Evolutionary conservation across 2,888 invertebrate species (phyloP), one percentile per base, ranked within the genome.

Genomic region (Ceraclea dissimilis): DNA sequence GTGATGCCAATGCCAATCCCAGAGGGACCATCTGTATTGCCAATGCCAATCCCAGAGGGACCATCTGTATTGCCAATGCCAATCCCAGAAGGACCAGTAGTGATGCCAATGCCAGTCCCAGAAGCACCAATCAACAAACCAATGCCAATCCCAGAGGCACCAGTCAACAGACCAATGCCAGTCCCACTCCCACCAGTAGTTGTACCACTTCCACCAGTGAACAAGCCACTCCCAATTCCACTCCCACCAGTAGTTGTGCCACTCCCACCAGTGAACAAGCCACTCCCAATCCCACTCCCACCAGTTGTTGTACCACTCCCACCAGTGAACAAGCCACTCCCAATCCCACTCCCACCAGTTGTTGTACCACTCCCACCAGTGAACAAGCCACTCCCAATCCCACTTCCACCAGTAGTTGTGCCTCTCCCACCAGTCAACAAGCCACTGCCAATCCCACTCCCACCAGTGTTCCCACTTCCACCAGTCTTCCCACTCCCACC

Each of bases 71-170:
- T 13, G 13, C 39, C 39, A 8, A 4, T 8, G 13, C 39, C 39
- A 39, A 39, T 39, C 13, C 22, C 21, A 26, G 49, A 26, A 5
- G 26, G 26, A 11, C 11, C 49, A 5, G 47, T 11, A 5, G 19
- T 8, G 6, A 19, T 21, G 11, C 49, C 49, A 49, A 10, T 49
- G 21, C 49, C 49, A 49, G 8, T 49, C 26, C 49, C 49, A 21
- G 22, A 49, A 49, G 47, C 17, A 6, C 49, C 17, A 21, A 19
- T 21, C 11, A 8, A 6, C 17, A 17, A 2, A 6, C 49, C 21
- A 20, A 49, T 19, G 16, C 39, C 39, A 39, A 39, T 39, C 13
- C 39, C 39, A n/a, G 39, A 39, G 13, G 31, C 6, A 6, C 8
- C 8, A 17, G 53, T 31, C 22, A 47, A 17, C 26, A 1, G 31